Conservation (phyloP, 2,888 invertebrate species). For the Trichopoda pennipes region DNA sequence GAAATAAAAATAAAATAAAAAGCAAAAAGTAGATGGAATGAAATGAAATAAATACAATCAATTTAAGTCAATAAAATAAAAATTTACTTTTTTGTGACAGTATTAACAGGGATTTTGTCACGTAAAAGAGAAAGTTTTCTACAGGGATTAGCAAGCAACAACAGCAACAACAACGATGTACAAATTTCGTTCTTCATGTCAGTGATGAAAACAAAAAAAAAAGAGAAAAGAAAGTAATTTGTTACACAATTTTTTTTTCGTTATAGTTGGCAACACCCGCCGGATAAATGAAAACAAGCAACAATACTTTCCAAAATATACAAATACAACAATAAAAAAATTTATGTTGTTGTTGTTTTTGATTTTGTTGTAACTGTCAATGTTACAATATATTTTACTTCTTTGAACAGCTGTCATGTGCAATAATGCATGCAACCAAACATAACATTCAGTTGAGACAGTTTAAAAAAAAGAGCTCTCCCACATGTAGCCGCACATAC, state of each 20-base stretch:
- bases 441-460: constrained; percentile 27
- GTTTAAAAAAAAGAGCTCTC: constrained; percentile 38
- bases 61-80: constrained; percentile 65
- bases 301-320: constrained; percentile 16
- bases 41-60: constrained; percentile 19
- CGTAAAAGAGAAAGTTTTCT: constrained; percentile 58
- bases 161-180: constrained; percentile 3
- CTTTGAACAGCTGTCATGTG: constrained; percentile 65
- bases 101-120: constrained; percentile 47
- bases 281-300: neutral
- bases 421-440: constrained; percentile 59
- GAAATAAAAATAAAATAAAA: constrained; percentile 38
- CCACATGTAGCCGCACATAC: constrained; percentile 1
- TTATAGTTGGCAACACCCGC: constrained; percentile 21
- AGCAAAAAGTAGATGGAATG: neutral
- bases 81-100: constrained; percentile 55
- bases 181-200: neutral
- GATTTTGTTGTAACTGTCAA: constrained; percentile 44
- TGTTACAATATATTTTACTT: constrained; percentile 49
- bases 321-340: neutral
- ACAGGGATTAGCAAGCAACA: constrained; percentile 36
- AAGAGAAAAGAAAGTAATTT: constrained; percentile 18
- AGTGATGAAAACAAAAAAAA: neutral
- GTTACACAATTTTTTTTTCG: constrained; percentile 26
- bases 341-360: constrained; percentile 14